Evolutionary conservation across 1,140 invertebrate species (phyloP), one percentile per base, ranked within the genome.

Genomic region (Platyscapa corneri): DNA sequence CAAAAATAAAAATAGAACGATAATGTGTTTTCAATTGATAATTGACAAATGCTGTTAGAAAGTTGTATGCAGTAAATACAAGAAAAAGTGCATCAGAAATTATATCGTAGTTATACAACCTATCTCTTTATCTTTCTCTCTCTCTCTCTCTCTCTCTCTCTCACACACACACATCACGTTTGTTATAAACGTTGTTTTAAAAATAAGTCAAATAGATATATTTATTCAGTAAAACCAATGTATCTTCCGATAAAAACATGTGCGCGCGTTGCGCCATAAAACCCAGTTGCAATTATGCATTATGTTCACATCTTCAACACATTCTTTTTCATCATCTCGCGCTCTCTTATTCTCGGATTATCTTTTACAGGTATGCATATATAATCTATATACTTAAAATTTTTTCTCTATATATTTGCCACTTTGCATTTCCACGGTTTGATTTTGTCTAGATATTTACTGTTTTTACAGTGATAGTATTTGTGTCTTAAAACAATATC

Each of bases 181-280:
- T 80, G 60, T 81, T 85, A 81, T 85, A 76, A 81, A 85, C 76
- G 32, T 74, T 74, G 74, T 77, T 80, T 85, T 81, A 65, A 76
- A 85, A 85, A 75, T 92, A 92, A 87, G 90, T 92, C 89, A 91
- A 92, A 91, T 91, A 91, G 90, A 91, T 91, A 90, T 80, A 74
- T 91, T 92, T 91, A 92, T 92, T 92, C 85, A 92, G 92, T 92
- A 92, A 85, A 85, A 82, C 34, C 78, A 85, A 81, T 91, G 89
- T 91, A 91, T 91, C 89, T 90, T 87, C 87, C 90, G 90, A 91
- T 88, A 91, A 92, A 92, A 85, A 91, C 90, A 91, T 91, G 88
- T 89, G 89, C 88, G 89, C 87, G 70, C 81, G 87, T 87, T 85
- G 85, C 78, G 34, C 32, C 42, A 16, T 65, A 85, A 87, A 87